Evolutionary conservation across 2,113 vertebrate genomes (phyloP).

Genomic region (Raja brachyura): DNA sequence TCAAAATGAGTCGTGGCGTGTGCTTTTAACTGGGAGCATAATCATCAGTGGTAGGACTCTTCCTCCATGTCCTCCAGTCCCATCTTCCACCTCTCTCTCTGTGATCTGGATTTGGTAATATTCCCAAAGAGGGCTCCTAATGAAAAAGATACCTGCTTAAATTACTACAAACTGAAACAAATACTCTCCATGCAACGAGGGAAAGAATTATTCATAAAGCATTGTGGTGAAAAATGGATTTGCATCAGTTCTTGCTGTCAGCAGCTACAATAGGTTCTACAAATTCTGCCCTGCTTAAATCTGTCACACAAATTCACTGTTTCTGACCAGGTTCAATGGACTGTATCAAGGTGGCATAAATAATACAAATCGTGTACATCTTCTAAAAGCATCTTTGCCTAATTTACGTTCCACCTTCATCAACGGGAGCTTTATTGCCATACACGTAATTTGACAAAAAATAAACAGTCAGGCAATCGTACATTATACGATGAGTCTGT

Average conservation of each 20-base stretch:
- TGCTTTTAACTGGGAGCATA: neutral
- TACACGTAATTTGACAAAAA: neutral
- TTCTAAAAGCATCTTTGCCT: neutral
- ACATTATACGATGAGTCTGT: neutral
- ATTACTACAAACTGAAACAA: neutral
- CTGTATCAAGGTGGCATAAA: neutral
- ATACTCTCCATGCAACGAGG: neutral
- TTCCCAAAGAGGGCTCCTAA: neutral
- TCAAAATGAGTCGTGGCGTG: neutral
- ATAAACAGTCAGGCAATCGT: neutral
- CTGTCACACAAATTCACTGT: neutral
- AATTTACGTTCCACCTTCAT: neutral
- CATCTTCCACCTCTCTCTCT: neutral
- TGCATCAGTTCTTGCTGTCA: neutral
- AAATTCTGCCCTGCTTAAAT: neutral
- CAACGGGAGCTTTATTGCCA: neutral
- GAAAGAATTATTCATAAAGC: neutral
- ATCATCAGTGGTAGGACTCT: neutral
- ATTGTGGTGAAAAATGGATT: neutral
- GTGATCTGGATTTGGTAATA: neutral
- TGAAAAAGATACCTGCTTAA: neutral
- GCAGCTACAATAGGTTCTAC: neutral
- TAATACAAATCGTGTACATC: neutral
- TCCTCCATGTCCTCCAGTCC: neutral
- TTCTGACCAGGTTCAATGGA: neutral